Percentiles rank a stretch among this genome's conserved stretches.
These are phyloP conservation scores for Elanoides forficatus DNA, from an alignment of 2,113 vertebrate species.

Conservation along the genomic window DNA sequence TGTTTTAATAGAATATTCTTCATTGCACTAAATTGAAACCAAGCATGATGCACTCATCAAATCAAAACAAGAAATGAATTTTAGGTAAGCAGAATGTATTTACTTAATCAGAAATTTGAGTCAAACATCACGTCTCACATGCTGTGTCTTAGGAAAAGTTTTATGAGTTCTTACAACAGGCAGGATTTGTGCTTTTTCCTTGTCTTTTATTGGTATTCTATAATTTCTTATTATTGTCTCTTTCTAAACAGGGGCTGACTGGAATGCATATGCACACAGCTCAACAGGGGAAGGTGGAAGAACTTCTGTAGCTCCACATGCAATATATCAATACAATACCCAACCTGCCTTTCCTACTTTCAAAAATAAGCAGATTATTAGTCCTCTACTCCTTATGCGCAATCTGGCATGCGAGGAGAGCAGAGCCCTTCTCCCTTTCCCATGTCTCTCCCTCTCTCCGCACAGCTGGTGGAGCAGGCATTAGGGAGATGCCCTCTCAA, in stretches of 20 bases:
- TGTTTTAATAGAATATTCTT: neutral
- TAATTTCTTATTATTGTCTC: neutral
- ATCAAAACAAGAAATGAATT: neutral
- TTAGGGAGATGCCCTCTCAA: neutral
- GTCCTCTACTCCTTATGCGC: neutral
- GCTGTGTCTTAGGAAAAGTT: neutral
- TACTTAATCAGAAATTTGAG: slow-evolving; percentile 10
- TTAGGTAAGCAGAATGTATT: slow-evolving; percentile 30
- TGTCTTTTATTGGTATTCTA: neutral
- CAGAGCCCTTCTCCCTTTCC: neutral
- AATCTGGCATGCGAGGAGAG: neutral
- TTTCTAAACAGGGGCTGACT: neutral
- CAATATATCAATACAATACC: neutral
- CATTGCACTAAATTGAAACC: neutral
- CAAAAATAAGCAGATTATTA: neutral
- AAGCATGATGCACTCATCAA: neutral
- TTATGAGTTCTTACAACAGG: neutral
- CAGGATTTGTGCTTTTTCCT: neutral
- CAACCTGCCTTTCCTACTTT: neutral
- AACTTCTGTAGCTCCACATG: neutral
- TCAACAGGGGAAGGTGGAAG: neutral
- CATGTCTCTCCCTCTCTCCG: neutral
- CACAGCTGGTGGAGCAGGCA: neutral
- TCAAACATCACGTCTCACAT: neutral
- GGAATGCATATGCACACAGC: neutral